These are phyloP conservation scores for Bombyx mori DNA, from an alignment of 1,140 invertebrate species.

Conservation along the genomic window ASM3026992v2 NC_085116.1:9399001-9399500, in stretches of 20 bases:
- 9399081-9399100: constrained; percentile 57
- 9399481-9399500: no score
- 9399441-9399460: constrained; percentile 22
- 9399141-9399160: constrained; percentile 21
- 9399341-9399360: constrained; percentile 42
- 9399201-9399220: constrained; percentile 13
- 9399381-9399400: no score
- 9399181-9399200: constrained; percentile 15
- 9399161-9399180: constrained; percentile 5
- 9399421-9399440: no score
- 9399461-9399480: background rate
- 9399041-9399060: constrained; percentile 43
- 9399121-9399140: constrained; percentile 33
- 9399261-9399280: no score
- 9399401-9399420: no score
- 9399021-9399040: constrained; percentile 42
- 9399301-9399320: background rate
- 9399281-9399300: constrained; percentile 16
- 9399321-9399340: constrained; percentile 4
- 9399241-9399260: constrained; percentile 6
- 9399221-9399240: constrained; percentile 18
- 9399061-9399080: constrained; percentile 55
- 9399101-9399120: constrained; percentile 46
- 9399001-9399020: constrained; percentile 52
- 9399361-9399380: constrained; percentile 31